phyloP scores from a whole-genome alignment of 2,797 vertebrate genomes.

The Sebastes diaconus region DNA sequence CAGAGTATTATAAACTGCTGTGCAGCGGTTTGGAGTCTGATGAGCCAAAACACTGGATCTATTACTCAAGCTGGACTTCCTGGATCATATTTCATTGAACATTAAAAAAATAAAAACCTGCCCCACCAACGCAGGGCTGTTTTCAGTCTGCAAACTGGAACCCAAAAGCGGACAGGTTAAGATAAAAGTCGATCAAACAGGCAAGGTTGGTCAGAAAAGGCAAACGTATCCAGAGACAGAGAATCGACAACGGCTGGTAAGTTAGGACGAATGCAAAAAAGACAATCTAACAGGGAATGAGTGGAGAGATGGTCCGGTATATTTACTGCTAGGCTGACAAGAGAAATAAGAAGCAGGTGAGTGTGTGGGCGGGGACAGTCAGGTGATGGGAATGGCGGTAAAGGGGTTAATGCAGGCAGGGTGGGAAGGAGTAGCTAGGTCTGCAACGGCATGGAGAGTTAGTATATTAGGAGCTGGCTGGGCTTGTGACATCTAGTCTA shows the following conservation, averaged over 20 bases:
- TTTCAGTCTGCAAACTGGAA: not conserved
- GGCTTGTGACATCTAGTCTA: not conserved
- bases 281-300: not conserved
- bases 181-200: not conserved
- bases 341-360: not conserved
- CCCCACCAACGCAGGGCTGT: not conserved
- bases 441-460: not conserved
- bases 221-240: not conserved
- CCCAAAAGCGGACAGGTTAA: not conserved
- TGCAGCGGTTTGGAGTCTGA: not conserved
- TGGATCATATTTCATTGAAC: constrained; percentile 1
- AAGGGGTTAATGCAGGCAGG: not conserved
- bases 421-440: not conserved
- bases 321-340: not conserved
- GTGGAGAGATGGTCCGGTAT: not conserved
- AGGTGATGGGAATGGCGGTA: not conserved
- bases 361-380: not conserved
- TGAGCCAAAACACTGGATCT: not conserved
- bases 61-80: constrained; percentile 11
- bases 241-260: not conserved
- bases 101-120: not conserved
- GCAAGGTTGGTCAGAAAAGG: not conserved
- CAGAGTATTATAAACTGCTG: not conserved
- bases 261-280: not conserved
- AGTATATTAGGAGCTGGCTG: not conserved